These are phyloP conservation scores for Phocoena sinus DNA, from an alignment of 2,113 vertebrate species.

Conservation along the genomic window DNA sequence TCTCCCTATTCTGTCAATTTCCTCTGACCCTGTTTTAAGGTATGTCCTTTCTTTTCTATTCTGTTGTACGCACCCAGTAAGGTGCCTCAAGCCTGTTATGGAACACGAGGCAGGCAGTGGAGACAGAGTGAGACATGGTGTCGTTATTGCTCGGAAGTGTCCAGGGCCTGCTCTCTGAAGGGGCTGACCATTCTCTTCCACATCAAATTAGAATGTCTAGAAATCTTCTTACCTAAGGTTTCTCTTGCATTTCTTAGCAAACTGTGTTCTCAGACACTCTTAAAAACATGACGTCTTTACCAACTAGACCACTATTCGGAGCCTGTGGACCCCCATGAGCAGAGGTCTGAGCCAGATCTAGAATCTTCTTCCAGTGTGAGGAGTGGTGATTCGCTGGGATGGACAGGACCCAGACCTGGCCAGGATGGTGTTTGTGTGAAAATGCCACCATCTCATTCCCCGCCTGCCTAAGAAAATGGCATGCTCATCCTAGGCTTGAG, in stretches of 20 bases:
- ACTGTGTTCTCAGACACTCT: neutral
- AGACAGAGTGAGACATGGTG: too few species aligned
- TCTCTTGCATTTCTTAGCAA: neutral
- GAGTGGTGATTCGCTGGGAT: too few species aligned
- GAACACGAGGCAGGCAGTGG: rapidly evolving
- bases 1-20: neutral
- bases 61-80: too few species aligned
- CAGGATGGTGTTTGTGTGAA: neutral
- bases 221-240: neutral
- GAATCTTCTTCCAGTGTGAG: neutral
- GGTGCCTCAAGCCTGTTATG: neutral
- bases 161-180: neutral
- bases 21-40: neutral
- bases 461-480: neutral
- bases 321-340: neutral
- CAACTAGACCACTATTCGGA: neutral
- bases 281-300: neutral
- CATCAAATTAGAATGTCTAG: neutral
- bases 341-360: neutral
- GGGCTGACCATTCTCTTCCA: neutral
- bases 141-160: neutral
- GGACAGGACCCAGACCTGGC: neutral
- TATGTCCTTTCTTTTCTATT: neutral
- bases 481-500: neutral
- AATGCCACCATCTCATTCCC: neutral